Percentiles rank a stretch among this genome's conserved stretches.
Conservation (phyloP, 2,888 invertebrate species). For the Stratiomys singularior region DNA sequence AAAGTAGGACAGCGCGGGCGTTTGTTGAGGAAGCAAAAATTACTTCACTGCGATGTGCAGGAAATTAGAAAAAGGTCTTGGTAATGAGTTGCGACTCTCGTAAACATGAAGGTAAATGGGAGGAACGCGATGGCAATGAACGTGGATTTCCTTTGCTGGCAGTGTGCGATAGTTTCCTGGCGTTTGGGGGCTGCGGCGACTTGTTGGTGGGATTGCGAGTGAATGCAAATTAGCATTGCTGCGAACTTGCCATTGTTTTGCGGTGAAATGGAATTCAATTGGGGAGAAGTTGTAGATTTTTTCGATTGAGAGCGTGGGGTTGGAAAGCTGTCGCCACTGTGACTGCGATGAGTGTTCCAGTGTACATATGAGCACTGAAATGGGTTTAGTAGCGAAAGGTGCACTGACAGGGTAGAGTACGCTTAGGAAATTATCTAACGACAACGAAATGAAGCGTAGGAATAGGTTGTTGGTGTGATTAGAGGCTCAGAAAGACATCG, state of each 20-base stretch:
- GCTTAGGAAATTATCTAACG: slow-evolving; percentile 25
- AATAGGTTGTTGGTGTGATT: background rate
- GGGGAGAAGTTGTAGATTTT: no score
- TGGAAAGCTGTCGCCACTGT: no score
- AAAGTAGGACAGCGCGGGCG: slow-evolving; percentile 23
- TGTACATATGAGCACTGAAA: no score
- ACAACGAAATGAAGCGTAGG: background rate
- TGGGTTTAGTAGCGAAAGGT: background rate
- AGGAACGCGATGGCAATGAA: background rate
- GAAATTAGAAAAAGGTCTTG: slow-evolving; percentile 4
- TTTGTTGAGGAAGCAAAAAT: background rate
- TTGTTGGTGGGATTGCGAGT: no score
- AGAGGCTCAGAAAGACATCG: background rate
- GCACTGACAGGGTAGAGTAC: background rate
- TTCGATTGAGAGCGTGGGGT: no score
- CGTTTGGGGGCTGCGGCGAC: no score
- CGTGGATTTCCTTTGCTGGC: no score
- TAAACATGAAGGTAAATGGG: background rate
- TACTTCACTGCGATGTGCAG: background rate
- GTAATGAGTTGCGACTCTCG: background rate
- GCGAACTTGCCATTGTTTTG: no score
- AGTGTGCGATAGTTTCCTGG: no score
- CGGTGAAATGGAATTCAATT: no score
- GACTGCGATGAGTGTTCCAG: no score
- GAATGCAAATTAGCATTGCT: no score